A percentile compares a stretch with the other conserved stretches of the same genome.
These are phyloP conservation scores for Chauna torquata DNA, from an alignment of 2,113 vertebrate genomes.

Conservation along the genomic window DNA sequence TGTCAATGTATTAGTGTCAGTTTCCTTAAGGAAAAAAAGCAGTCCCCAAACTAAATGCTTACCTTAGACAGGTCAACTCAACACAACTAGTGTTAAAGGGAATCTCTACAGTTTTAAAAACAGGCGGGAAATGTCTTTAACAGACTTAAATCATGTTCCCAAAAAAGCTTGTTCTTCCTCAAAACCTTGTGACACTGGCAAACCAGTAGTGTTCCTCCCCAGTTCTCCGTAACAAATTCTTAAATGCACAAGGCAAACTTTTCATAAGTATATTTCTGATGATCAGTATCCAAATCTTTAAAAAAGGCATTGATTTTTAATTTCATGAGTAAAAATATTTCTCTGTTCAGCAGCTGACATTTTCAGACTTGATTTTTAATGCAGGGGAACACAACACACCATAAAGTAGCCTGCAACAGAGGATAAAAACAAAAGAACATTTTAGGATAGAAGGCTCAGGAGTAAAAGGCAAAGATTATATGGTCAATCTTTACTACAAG, in stretches of 20 bases:
- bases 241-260: neutral
- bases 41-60: neutral
- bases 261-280: neutral
- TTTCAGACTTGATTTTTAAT: neutral
- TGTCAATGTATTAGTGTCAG: no score
- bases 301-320: neutral
- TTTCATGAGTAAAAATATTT: neutral
- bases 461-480: neutral
- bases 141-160: neutral
- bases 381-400: neutral
- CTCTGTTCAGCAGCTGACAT: neutral
- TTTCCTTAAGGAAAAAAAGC: neutral
- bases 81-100: neutral
- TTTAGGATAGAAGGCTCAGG: neutral
- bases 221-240: neutral
- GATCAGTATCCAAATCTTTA: neutral
- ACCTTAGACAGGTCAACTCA: neutral
- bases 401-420: neutral
- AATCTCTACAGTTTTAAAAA: neutral
- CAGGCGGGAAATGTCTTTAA: accelerated
- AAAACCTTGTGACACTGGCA: neutral
- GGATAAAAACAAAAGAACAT: neutral
- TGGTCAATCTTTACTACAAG: neutral
- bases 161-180: neutral
- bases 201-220: neutral